A percentile compares a stretch with the other conserved stretches of the same genome.
These are phyloP conservation scores for Pseudocheirus occidentalis DNA, from an alignment of 2,797 vertebrate genomes.

Conservation along the genomic window DNA sequence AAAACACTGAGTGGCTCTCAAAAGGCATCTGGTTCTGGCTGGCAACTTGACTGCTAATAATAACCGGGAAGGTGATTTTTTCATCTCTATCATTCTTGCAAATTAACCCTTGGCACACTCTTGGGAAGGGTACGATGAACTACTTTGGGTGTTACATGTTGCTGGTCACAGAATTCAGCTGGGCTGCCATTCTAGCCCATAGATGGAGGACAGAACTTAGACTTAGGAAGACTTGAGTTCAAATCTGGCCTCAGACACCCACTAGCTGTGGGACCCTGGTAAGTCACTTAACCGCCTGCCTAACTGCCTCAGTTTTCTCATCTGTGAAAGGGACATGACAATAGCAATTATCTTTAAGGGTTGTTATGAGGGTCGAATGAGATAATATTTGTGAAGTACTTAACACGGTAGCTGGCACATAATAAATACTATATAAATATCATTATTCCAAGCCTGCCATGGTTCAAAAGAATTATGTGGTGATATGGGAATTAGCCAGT, in stretches of 20 bases:
- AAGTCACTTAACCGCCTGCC: not conserved
- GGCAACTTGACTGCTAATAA: slow-evolving; percentile 50
- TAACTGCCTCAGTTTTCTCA: not conserved
- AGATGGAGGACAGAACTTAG: not conserved
- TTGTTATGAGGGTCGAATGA: not conserved
- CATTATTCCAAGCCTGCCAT: not conserved
- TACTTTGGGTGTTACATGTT: not conserved
- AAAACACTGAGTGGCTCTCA: slow-evolving; percentile 5
- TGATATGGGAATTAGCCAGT: not conserved
- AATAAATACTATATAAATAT: not conserved
- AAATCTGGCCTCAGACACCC: not conserved
- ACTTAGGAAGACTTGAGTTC: not conserved
- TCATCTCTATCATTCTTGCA: not conserved
- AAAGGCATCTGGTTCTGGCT: slow-evolving; percentile 43
- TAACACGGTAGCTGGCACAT: not conserved
- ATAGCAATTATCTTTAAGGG: not conserved
- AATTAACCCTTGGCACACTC: not conserved
- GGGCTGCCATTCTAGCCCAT: not conserved
- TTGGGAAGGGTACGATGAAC: too few relatives aligned
- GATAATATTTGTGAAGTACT: not conserved
- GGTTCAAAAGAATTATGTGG: not conserved
- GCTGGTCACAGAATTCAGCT: not conserved
- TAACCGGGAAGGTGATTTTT: not conserved
- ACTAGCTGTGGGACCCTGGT: too few relatives aligned
- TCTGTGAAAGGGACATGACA: not conserved